phyloP scores from a whole-genome alignment of 2,113 vertebrate species.

The Callopanchax toddi region DNA sequence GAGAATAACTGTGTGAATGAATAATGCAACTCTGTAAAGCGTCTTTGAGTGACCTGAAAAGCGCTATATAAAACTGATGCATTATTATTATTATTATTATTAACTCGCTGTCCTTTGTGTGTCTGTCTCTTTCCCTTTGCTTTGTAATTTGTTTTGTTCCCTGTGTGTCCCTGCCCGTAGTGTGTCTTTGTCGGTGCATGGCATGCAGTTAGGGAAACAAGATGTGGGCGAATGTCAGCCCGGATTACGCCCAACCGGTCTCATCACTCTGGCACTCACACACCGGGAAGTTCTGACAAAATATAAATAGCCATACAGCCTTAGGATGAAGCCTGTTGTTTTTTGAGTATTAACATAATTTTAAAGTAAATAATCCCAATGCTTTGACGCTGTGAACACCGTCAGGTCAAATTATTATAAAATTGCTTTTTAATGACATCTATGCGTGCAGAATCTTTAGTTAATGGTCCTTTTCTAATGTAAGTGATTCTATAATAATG shows the following conservation, averaged over 20 bases:
- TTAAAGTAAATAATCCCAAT: slow-evolving; percentile 26
- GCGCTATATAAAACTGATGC: too few relatives aligned
- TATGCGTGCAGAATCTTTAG: slow-evolving; percentile 9
- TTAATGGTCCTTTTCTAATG: slow-evolving; percentile 11
- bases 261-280: slow-evolving; percentile 64
- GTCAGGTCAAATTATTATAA: slow-evolving; percentile 15
- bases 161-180: slow-evolving; percentile 4
- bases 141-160: slow-evolving; percentile 37
- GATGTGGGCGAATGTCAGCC: slow-evolving; percentile 70
- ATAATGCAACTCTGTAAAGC: too few relatives aligned
- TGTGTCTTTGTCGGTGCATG: slow-evolving; percentile 17
- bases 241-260: slow-evolving; percentile 54
- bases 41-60: too few relatives aligned
- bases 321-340: slow-evolving; percentile 43
- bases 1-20: too few relatives aligned
- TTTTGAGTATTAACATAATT: slow-evolving; percentile 45
- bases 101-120: background rate
- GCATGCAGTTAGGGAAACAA: slow-evolving; percentile 37
- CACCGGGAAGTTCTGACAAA: slow-evolving; percentile 56
- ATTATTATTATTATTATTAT: too few relatives aligned
- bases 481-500: slow-evolving; percentile 15
- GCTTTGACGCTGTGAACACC: slow-evolving; percentile 19
- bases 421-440: slow-evolving; percentile 28
- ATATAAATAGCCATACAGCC: slow-evolving; percentile 64
- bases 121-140: slow-evolving; percentile 29